Evolutionary conservation across 2,797 vertebrate species (phyloP).

Genomic region (Fistularia commersonii): DNA sequence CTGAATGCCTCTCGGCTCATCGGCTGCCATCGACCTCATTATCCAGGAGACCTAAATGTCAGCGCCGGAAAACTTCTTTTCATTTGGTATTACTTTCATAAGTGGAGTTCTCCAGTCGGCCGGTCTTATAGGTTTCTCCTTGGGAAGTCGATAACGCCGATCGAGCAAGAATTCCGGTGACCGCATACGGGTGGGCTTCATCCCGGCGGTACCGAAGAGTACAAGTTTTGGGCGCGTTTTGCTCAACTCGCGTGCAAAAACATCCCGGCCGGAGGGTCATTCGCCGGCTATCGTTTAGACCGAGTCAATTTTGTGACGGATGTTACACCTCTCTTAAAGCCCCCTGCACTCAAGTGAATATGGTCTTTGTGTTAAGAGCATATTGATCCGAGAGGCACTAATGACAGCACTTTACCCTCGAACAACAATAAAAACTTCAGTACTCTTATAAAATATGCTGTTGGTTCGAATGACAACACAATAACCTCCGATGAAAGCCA

Average conservation of each 20-base stretch:
- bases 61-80: no score
- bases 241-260: not conserved
- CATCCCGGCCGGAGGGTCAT: constrained; percentile 18
- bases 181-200: no score
- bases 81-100: no score
- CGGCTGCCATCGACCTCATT: no score
- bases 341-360: constrained; percentile 48
- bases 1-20: no score
- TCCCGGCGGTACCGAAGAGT: constrained; percentile 25
- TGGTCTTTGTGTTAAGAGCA: constrained; percentile 55
- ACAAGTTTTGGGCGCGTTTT: not conserved
- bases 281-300: constrained; percentile 5
- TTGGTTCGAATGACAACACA: constrained; percentile 36
- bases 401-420: constrained; percentile 49
- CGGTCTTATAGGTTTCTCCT: no score
- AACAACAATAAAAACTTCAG: constrained; percentile 54
- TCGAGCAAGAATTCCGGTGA: no score
- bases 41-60: no score
- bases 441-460: constrained; percentile 37
- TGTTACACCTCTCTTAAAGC: constrained; percentile 31
- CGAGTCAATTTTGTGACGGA: constrained; percentile 11
- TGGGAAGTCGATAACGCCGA: no score
- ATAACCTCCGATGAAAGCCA: constrained; percentile 32
- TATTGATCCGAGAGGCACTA: constrained; percentile 60
- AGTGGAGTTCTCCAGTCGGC: constrained; percentile 53